Evolutionary conservation across 2,113 vertebrate genomes (phyloP), one percentile per base, ranked within the genome.

Genomic region (Scytalopus superciliaris): DNA sequence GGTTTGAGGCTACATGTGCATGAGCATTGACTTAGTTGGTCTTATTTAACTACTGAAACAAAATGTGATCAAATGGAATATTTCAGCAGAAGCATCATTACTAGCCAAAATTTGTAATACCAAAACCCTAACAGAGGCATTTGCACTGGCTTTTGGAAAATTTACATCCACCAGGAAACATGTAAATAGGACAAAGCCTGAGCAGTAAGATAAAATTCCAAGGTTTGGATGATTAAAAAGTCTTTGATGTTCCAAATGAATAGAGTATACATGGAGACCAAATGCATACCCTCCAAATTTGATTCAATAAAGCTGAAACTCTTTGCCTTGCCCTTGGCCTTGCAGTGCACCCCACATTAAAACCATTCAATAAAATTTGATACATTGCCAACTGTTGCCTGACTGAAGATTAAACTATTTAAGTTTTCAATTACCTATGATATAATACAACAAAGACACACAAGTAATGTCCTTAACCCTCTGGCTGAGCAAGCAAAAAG

Each of bases 281-380:
- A 95, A 87, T 87, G 74, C 59, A 63, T 74, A 76, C 55, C 82
- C 74, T 95, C 45, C 86, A 93, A 93, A 93, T 88, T 81, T 91
- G 89, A 86, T 96, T 94, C 77, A 89, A 37, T 93, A 91, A 96
- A 93, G 67, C 39, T 79, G 68, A 90, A 94, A 75, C 44, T 90
- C 53, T 69, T 47, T 77, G 81, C 47, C 35, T 90, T 90, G 79
- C 87, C 82, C 68, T 83, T 78, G 90, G 88, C 88, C 92, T 95
- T 31, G 25, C 25, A 83, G 82, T 49, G 40, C 17, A 66, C 72
- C 62, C 88, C 72, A 78, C 87, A 88, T 90, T 94, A 94, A 96
- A 97, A 96, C 52, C 47, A 35, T 93, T 94, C 90, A 96, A 94
- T 88, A 96, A 94, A 96, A 96, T 89, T 92, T 90, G 88, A 90